Percentiles rank a stretch among this genome's conserved stretches.
Conservation (phyloP, 2,888 invertebrate genomes). For the Oligia strigilis region DNA sequence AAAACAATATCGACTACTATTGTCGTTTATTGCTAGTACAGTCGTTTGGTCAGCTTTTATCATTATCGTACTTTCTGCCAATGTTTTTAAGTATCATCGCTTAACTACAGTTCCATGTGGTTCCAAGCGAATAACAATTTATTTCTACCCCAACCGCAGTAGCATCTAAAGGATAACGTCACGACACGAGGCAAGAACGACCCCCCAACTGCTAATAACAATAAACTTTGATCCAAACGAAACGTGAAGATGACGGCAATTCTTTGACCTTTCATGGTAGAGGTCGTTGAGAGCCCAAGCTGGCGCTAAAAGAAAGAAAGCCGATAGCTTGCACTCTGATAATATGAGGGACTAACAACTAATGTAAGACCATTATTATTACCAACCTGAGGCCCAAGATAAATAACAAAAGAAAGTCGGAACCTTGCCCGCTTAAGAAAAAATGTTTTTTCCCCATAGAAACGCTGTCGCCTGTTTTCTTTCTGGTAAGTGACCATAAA, state of each 20-base stretch:
- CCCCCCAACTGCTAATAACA: conserved; percentile 8
- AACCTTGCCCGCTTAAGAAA: background rate
- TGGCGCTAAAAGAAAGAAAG: background rate
- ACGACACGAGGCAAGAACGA: background rate
- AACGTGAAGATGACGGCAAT: background rate
- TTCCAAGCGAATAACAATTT: background rate
- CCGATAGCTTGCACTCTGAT: background rate
- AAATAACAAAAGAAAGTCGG: background rate
- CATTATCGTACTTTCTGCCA: background rate
- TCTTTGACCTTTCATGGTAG: background rate
- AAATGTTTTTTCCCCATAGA: too few species aligned
- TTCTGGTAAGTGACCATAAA: too few species aligned
- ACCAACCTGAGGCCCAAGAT: background rate
- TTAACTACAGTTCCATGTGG: too few species aligned
- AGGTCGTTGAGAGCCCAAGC: background rate
- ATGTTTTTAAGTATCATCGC: background rate
- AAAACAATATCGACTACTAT: background rate
- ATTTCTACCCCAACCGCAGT: too few species aligned
- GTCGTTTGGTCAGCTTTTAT: background rate
- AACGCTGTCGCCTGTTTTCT: too few species aligned
- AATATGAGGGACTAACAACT: background rate
- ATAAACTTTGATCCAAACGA: conserved; percentile 1
- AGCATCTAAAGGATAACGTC: background rate
- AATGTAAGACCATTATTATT: background rate
- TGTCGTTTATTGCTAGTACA: background rate